phyloP scores from a whole-genome alignment of 2,797 vertebrate genomes.

The Cichlasoma orientale region DNA sequence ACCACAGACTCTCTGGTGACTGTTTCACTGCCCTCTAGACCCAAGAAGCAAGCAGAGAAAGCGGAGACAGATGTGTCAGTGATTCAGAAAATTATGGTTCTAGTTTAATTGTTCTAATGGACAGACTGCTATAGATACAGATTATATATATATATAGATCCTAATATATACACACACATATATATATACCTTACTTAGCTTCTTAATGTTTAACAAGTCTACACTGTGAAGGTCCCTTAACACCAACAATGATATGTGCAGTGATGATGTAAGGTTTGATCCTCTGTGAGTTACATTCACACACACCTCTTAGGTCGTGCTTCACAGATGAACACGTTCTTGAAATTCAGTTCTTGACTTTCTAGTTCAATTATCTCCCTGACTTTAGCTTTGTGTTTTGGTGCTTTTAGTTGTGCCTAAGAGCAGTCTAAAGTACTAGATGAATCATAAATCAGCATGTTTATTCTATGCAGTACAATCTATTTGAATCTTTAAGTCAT shows the following conservation, averaged over 20 bases:
- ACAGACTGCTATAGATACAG: background rate
- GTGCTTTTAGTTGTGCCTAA: background rate
- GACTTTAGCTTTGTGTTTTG: background rate
- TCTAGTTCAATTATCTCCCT: background rate
- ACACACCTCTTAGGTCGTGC: too few relatives aligned
- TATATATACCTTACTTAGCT: background rate
- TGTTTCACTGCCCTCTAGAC: slow-evolving; percentile 86
- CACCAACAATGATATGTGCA: background rate
- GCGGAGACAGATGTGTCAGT: background rate
- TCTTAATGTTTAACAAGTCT: background rate
- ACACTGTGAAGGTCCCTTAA: background rate
- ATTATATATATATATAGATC: background rate
- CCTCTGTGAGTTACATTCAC: background rate
- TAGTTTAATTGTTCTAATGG: background rate
- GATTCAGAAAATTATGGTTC: background rate
- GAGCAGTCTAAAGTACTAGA: background rate
- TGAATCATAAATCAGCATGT: background rate
- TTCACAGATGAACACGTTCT: too few relatives aligned
- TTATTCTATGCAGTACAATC: background rate
- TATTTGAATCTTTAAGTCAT: background rate
- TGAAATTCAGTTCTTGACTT: background rate
- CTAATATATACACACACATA: background rate
- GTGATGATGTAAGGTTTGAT: background rate
- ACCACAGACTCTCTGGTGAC: slow-evolving; percentile 86
- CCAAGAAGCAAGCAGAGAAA: background rate